Percentiles rank a stretch among this genome's conserved stretches.
Conservation (phyloP, 2,113 vertebrate genomes). For the Cynocephalus volans region DNA sequence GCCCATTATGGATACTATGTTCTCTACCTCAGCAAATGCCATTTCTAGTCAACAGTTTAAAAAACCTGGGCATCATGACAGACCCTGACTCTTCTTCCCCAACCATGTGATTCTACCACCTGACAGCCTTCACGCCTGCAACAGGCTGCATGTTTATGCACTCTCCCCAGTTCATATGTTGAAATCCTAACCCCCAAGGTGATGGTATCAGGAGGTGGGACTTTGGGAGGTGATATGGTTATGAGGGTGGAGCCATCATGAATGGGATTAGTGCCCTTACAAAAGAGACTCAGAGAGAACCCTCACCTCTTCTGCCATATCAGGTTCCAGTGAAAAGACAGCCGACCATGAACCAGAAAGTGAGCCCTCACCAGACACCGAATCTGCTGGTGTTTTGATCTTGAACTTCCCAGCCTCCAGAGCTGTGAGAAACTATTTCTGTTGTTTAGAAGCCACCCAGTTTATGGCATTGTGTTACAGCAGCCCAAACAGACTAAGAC, state of each 20-base stretch:
- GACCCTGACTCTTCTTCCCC: background rate
- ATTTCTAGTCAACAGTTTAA: background rate
- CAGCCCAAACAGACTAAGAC: background rate
- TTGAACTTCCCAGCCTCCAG: background rate
- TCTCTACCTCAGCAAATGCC: background rate
- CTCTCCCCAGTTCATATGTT: background rate
- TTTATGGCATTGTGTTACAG: background rate
- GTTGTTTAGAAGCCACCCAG: background rate
- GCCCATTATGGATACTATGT: accelerated
- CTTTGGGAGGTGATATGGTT: background rate
- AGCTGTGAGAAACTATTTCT: background rate
- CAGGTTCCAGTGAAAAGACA: background rate
- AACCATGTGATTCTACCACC: accelerated
- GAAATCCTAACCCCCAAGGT: background rate
- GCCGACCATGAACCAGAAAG: background rate
- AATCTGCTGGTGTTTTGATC: background rate
- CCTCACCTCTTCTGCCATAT: background rate
- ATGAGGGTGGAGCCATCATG: background rate
- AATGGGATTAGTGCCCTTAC: background rate
- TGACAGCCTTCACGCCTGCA: background rate
- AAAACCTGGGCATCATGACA: background rate
- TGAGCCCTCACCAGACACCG: background rate
- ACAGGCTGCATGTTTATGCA: background rate
- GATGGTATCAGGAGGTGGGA: background rate
- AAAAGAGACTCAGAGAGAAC: background rate